Evolutionary conservation across 2,888 invertebrate species (phyloP), one percentile per base, ranked within the genome.

Genomic region (Aquatica leii): DNA sequence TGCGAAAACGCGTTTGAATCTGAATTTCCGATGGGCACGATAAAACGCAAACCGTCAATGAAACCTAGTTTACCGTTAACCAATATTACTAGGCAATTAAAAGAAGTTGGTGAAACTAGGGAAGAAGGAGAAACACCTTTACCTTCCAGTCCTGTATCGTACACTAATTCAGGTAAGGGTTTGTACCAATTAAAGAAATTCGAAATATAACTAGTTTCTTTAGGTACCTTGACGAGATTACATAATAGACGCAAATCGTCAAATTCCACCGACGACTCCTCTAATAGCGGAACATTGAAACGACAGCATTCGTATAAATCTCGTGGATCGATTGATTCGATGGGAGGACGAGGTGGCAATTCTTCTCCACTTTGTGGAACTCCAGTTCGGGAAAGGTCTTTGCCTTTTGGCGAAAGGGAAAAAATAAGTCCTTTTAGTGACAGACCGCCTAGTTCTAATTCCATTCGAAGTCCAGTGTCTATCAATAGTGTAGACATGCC

Each of bases 31-130:
- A 90, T 89, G 81, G 90, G 90, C 86, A 80, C 96, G 31, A 95
- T 96, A 64, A 96, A 96, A 79, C 86, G 96, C 48, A 96, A 96
- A 78, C 96, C 96, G 0, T 93, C 94, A 14, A 92, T 94, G 90
- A 93, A 93, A 79, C 95, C 95, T 5, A 95, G 94, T 81, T 87
- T 96, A 51, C 96, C 95, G 0, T 80, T 95, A 67, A 96, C 96
- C 1, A 92, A 93, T 77, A 95, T 95, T 82, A 95, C 95, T 1
- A 85, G 96, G 11, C 94, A 94, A 76, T 83, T 96, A 61, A 95
- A 95, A 76, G 94, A 95, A 79, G 94, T 92, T 74, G 93, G 90
- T 1, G 93, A 94, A 76, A 90, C 90, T 1, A 82, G 86, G 60
- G 86, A 85, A 67, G 84, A 85, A 17, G 82, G 83, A 53, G 84